Evolutionary conservation across 2,113 vertebrate genomes (phyloP).

Genomic region (Butastur rufipennis): DNA sequence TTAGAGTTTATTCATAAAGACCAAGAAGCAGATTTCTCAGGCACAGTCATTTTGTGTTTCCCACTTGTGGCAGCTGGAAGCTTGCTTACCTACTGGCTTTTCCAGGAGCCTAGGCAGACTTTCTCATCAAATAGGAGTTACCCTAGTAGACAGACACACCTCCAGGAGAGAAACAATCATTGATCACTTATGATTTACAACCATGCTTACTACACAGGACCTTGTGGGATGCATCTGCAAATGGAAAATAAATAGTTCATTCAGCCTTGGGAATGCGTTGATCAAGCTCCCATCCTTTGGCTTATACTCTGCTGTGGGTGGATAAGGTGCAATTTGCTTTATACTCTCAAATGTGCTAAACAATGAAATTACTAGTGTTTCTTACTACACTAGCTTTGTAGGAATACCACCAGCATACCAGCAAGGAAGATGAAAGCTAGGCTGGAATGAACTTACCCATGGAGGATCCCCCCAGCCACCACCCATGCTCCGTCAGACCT

Average conservation of each 20-base stretch:
- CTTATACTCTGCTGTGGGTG: not conserved
- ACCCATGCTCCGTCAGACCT: not conserved
- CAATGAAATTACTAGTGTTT: not conserved
- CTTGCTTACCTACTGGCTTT: not conserved
- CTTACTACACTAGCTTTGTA: not conserved
- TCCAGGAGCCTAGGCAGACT: not conserved
- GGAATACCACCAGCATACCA: not conserved
- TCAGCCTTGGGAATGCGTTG: not conserved
- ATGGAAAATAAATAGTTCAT: not conserved
- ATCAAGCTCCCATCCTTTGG: not conserved
- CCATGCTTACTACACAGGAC: not conserved
- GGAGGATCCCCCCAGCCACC: not conserved
- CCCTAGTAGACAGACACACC: not conserved
- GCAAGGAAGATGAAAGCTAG: not conserved
- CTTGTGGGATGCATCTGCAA: not conserved
- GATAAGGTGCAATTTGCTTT: not conserved
- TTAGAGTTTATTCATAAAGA: not conserved
- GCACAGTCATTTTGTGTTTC: not conserved
- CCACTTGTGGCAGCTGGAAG: not conserved
- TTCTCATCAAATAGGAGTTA: not conserved
- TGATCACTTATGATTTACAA: not conserved
- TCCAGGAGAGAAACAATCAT: not conserved
- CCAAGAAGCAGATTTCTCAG: not conserved
- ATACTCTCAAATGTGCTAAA: not conserved
- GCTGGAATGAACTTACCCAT: not conserved